phyloP scores from a whole-genome alignment of 53 echinoderm and acorn worm species.

The Glandiceps talaboti region DNA sequence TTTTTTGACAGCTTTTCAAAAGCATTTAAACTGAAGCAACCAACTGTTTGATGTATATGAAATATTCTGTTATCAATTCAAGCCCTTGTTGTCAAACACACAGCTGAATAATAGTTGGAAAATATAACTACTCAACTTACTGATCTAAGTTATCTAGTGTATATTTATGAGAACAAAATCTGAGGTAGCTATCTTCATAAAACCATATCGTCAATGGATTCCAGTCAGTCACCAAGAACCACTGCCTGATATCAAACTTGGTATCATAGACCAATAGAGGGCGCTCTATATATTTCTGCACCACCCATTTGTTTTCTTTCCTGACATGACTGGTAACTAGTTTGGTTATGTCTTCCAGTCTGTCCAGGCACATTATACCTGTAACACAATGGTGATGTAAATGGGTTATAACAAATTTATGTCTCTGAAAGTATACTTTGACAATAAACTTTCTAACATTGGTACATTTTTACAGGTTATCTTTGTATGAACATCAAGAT shows the following conservation, averaged over 20 bases:
- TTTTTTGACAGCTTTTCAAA: too few relatives aligned
- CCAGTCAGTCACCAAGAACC: conserved; percentile 99
- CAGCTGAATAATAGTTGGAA: too few relatives aligned
- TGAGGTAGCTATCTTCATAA: conserved; percentile 62
- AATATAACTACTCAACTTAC: conserved; percentile 44
- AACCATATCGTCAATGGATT: conserved; percentile 95
- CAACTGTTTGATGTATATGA: too few relatives aligned
- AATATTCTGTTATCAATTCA: too few relatives aligned
- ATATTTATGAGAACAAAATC: conserved; percentile 89
- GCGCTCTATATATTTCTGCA: conserved; percentile 98
- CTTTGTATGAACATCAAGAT: too few relatives aligned
- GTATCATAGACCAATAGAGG: conserved; percentile 89
- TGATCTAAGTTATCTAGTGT: conserved; percentile 63
- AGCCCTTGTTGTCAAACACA: too few relatives aligned
- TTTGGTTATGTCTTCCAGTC: conserved; percentile 78
- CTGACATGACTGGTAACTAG: conserved; percentile 81
- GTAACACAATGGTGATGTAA: too few relatives aligned
- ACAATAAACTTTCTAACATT: too few relatives aligned
- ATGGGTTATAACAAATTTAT: too few relatives aligned
- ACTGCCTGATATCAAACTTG: conserved; percentile 98
- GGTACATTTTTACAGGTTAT: too few relatives aligned
- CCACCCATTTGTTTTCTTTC: conserved; percentile 96
- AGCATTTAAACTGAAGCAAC: too few relatives aligned
- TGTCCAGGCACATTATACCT: conserved; percentile 97
- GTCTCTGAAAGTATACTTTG: too few relatives aligned